Evolutionary conservation across 37 sponge, comb jelly and placozoan species (phyloP).

Genomic region (Chondrilla cf. caribensis): DNA sequence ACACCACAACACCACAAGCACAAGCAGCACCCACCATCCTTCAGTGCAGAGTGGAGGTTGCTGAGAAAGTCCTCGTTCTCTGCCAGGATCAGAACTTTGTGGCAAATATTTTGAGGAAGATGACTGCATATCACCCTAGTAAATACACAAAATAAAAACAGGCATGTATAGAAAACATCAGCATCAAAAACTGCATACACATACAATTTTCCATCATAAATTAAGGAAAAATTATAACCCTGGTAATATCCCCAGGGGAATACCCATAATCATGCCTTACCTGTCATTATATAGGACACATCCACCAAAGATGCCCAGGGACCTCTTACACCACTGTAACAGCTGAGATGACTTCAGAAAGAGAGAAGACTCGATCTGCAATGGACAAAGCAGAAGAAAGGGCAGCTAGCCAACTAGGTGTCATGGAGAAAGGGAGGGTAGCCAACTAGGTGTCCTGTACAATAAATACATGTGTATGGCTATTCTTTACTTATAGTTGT

Average conservation of each 20-base stretch:
- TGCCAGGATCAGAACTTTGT: not conserved
- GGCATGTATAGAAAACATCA: too few species aligned
- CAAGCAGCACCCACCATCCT: conserved; percentile 1
- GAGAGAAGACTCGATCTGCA: not conserved
- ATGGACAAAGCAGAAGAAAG: too few species aligned
- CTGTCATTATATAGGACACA: not conserved
- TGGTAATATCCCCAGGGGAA: too few species aligned
- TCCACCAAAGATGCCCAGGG: not conserved
- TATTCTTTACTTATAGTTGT: too few species aligned
- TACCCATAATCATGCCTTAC: not conserved
- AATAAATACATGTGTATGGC: too few species aligned
- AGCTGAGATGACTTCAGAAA: not conserved
- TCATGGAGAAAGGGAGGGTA: too few species aligned
- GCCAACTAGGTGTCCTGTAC: too few species aligned
- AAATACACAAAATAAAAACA: too few species aligned
- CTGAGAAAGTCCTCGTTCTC: not conserved
- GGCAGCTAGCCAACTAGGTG: too few species aligned
- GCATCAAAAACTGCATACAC: too few species aligned
- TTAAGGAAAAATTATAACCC: too few species aligned
- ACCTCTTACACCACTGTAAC: not conserved
- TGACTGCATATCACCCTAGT: conserved; percentile 9
- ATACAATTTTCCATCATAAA: too few species aligned
- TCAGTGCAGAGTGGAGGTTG: not conserved
- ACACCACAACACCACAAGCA: not conserved
- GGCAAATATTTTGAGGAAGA: not conserved